Percentiles rank a stretch among this genome's conserved stretches.
These are phyloP conservation scores for Archips xylosteana DNA, from an alignment of 2,888 invertebrate species.

Conservation along the genomic window DNA sequence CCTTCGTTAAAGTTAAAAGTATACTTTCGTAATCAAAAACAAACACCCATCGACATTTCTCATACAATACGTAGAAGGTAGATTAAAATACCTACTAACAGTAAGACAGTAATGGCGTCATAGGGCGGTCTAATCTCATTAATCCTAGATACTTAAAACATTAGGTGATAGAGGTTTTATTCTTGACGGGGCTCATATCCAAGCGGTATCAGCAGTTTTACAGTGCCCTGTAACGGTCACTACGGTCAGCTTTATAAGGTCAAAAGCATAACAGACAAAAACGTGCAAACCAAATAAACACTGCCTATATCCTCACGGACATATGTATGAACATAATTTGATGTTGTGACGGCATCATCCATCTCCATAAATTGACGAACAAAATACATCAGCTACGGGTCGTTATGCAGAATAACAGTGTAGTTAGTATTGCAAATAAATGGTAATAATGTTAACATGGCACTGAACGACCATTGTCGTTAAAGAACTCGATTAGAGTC, in stretches of 20 bases:
- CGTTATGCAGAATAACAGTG: slow-evolving; percentile 36
- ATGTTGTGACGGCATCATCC: slow-evolving; percentile 22
- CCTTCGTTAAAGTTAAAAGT: not conserved
- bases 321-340: slow-evolving; percentile 29
- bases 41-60: not conserved
- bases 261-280: not conserved
- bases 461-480: slow-evolving; percentile 6
- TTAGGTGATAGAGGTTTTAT: too few species aligned
- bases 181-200: too few species aligned
- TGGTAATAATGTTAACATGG: slow-evolving; percentile 11
- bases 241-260: not conserved
- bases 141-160: too few species aligned
- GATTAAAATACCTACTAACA: too few species aligned
- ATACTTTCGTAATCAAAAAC: not conserved
- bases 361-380: slow-evolving; percentile 36
- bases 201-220: not conserved
- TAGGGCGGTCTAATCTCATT: too few species aligned
- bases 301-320: slow-evolving; percentile 13
- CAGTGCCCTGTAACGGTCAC: too few species aligned
- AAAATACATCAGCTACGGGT: slow-evolving; percentile 33
- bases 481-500: not conserved
- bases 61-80: too few species aligned
- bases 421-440: slow-evolving; percentile 14
- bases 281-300: slow-evolving; percentile 27
- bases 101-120: too few species aligned